Evolutionary conservation across 2,113 vertebrate species (phyloP), one percentile per base, ranked within the genome.

Genomic region (Neodon shergylaensis): DNA sequence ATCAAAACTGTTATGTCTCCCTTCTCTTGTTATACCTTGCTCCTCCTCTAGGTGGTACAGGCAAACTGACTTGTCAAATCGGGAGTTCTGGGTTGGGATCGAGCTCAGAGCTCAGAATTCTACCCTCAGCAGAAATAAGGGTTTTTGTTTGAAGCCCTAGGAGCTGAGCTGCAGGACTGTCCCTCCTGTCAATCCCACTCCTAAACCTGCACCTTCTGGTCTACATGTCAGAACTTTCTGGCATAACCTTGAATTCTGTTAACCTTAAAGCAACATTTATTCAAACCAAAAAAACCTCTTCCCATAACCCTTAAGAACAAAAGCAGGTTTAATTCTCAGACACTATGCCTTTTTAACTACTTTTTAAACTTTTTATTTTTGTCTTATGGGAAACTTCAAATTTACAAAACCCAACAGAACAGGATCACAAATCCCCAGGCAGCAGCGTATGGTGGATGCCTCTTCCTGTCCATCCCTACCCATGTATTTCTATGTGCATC

Each of bases 351-450:
- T 54, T n/a, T 58, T 24, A 5, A 2, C 10, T n/a, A 4, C 31
- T 33, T 47, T 85, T 36, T 33, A 28, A 84, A 74, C 16, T 4
- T 58, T 42, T 63, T 84, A 19, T n/a, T 68, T 94, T 79, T 61
- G 36, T 84, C 66, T 39, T 74, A 26, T 44, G 74, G 73, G 82
- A 94, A 95, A 87, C 76, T 33, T 87, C 21, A 83, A 82, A 44
- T 42, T 52, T 7, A 61, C 16, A 73, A 10, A 86, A n/a, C 36
- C 16, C 42, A n/a, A 92, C 28, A 16, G 7, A 72, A 33, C 8
- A 42, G 79, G 24, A 73, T 7, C 3, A 5, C 7, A 24, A 39
- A 52, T 3, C 26, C 33, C 17, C 42, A 13, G 65, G 14, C 39
- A 22, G 1, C n/a, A 79, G 77, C 61, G 39, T 19, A 19, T 3